Evolutionary conservation across 2,113 vertebrate genomes (phyloP).

Genomic region (Grammomys surdaster): DNA sequence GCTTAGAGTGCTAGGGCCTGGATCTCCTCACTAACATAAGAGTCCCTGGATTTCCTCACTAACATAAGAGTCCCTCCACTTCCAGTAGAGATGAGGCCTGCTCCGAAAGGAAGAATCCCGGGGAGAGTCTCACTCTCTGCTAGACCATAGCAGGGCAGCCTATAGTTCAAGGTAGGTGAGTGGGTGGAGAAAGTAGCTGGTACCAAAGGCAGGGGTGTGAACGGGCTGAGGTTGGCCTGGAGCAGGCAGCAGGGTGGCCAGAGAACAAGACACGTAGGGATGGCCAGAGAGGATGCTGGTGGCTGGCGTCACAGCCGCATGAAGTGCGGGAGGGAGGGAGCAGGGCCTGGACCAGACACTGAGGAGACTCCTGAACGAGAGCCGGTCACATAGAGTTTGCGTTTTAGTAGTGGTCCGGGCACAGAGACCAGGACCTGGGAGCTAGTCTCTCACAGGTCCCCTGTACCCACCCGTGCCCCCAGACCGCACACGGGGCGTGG

Average conservation of each 20-base stretch:
- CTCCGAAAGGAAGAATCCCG: neutral
- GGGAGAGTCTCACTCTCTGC: neutral
- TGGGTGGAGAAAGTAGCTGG: neutral
- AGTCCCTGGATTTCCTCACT: neutral
- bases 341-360: neutral
- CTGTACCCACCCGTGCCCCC: rapidly evolving
- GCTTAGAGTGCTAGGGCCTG: neutral
- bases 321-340: neutral
- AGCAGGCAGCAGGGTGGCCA: slow-evolving; percentile 23
- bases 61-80: neutral
- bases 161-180: neutral
- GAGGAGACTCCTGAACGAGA: neutral
- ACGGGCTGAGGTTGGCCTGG: neutral
- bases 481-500: rapidly evolving
- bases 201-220: neutral
- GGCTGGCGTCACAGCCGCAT: neutral
- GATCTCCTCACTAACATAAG: slow-evolving; percentile 3
- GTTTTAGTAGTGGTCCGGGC: neutral
- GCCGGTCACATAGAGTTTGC: neutral
- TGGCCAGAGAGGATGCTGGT: neutral
- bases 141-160: neutral
- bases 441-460: neutral
- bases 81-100: neutral
- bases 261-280: neutral
- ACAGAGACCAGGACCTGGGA: neutral